These are phyloP conservation scores for Rhinopomastus cyanomelas DNA, from an alignment of 2,113 vertebrate genomes.

Conservation along the genomic window DNA sequence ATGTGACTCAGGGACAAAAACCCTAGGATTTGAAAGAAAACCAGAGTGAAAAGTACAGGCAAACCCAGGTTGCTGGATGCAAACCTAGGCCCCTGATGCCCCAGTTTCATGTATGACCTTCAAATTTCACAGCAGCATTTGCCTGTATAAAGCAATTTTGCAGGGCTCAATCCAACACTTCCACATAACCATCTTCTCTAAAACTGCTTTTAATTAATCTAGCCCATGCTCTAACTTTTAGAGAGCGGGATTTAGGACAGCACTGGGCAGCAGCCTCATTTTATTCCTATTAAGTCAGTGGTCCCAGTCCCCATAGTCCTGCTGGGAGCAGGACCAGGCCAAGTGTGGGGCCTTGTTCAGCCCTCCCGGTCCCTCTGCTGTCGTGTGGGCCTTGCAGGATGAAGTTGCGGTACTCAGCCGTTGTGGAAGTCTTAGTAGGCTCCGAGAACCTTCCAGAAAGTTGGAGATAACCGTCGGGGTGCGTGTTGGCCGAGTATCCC, in stretches of 20 bases:
- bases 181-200: background rate
- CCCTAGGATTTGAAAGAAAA: background rate
- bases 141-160: background rate
- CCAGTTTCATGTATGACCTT: background rate
- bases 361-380: background rate
- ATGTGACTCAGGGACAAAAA: background rate
- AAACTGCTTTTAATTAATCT: slow-evolving; percentile 55
- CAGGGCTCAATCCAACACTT: background rate
- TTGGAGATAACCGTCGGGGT: background rate
- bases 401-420: background rate
- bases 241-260: slow-evolving; percentile 33
- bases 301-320: slow-evolving; percentile 22
- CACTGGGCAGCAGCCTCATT: slow-evolving; percentile 11
- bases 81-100: background rate
- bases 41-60: background rate
- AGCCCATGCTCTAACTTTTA: slow-evolving; percentile 22
- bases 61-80: background rate
- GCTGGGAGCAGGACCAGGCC: slow-evolving; percentile 15
- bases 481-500: background rate
- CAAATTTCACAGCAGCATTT: slow-evolving; percentile 11
- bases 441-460: background rate
- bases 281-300: slow-evolving; percentile 46
- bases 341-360: background rate
- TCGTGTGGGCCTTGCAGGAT: background rate
- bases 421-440: background rate